Evolutionary conservation across 2,113 vertebrate species (phyloP), one percentile per base, ranked within the genome.

Genomic region (Eolophus roseicapilla): DNA sequence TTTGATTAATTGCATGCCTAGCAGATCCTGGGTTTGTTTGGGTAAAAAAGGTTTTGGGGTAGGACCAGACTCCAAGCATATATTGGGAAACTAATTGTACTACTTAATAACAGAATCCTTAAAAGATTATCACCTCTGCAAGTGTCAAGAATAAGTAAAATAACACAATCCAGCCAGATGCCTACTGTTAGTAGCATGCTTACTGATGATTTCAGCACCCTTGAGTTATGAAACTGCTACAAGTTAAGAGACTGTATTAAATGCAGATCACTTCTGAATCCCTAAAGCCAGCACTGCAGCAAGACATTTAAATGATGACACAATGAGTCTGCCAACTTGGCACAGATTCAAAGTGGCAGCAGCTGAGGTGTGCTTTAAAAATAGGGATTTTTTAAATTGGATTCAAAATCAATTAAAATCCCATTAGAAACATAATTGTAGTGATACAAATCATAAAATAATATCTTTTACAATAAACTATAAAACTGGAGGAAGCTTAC

Each of bases 401-500:
- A 97, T 98, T 97, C 68, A 93, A 97, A 98, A 98, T 98, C 97
- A 97, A 98, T 98, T 98, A 98, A 97, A 97, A 98, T 95, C 86
- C 93, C 83, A 98, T 97, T 98, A 97, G 89, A 97, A 97, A 96
- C 65, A 74, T 97, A 98, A 98, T 96, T 96, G 91, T 96, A 95
- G 87, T 96, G 90, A 97, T 97, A 97, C 90, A 98, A 98, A 96
- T 98, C 49, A 97, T 97, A 95, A 98, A 98, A 97, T 87, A 82
- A 55, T 96, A 96, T 96, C 80, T 98, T 96, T 97, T 97, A 96
- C 93, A 96, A 97, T 97, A 97, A 97, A 95, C 96, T 96, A 93
- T 96, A 97, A 97, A 97, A 90, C 2, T 74, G 53, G 53, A 64
- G 93, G 82, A 95, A 92, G 63, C 82, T 96, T 96, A 50, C 88